Evolutionary conservation across 2,888 invertebrate species (phyloP), one percentile per base, ranked within the genome.

Genomic region (Euzetes globulus): DNA sequence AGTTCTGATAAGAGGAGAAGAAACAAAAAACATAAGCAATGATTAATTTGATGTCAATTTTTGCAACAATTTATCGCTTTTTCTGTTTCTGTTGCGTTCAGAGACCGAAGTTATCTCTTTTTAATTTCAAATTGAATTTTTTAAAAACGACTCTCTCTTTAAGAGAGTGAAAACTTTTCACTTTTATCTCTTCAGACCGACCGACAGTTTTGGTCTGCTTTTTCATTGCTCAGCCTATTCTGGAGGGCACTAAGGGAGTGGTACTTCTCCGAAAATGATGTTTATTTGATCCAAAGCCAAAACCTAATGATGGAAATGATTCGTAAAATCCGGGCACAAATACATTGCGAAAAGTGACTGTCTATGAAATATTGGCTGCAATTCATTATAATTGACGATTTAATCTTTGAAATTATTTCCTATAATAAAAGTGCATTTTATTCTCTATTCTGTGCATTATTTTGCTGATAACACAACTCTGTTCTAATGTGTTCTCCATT

Each of bases 41-140:
- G 58, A 58, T 58, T 29, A 58, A 58, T 58, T 27, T 58, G 13
- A 5, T 58, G 27, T 58, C 58, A 58, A 58, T 58, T 58, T 58
- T 27, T 22, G 22, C 19, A 58, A 58, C 27, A 58, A 58, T 22
- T 27, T 58, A 58, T 29, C 58, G 58, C 58, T 58, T 29, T 58
- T 58, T 58, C 55, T 55, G 9, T 22, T 55, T 19, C 22, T 25
- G 6, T 55, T 50, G n/a, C 50, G 19, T 50, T 50, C 19, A 55
- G 50, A 19, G 19, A 41, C n/a, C n/a, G 22, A 52, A 58, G 58
- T 58, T 58, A 58, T 58, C 58, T 27, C 22, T 58, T 58, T 27
- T 58, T 58, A 58, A 58, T 58, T 58, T 58, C 4, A 58, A 58
- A 58, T 29, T 29, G 19, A 29, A 9, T 41, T 11, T 41, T 41